A percentile compares a stretch with the other conserved stretches of the same genome.
Conservation (phyloP, 1,140 invertebrate species). For the Drosophila oshimai region DNA sequence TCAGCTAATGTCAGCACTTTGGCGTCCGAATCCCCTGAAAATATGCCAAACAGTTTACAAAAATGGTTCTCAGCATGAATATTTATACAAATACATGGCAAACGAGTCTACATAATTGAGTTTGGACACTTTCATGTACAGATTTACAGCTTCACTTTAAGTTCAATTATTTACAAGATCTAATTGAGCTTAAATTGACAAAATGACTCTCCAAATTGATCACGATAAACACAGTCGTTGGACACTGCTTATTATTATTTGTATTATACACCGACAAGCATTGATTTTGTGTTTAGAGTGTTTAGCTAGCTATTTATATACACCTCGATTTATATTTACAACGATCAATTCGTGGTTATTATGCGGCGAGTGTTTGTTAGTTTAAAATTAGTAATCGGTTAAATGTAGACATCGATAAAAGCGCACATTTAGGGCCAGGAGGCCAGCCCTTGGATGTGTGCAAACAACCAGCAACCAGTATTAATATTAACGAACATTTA, state of each 20-base stretch:
- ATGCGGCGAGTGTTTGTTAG: constrained; percentile 30
- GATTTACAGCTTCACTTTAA: constrained; percentile 8
- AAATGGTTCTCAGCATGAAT: not conserved
- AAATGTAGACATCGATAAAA: constrained; percentile 61
- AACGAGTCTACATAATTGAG: constrained; percentile 40
- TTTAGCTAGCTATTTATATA: constrained; percentile 44
- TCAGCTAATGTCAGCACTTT: constrained; percentile 96
- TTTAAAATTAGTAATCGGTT: constrained; percentile 35
- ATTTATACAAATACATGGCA: constrained; percentile 39
- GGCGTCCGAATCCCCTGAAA: constrained; percentile 95
- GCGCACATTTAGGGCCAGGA: constrained; percentile 49
- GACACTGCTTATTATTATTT: constrained; percentile 17
- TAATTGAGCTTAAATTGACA: not conserved
- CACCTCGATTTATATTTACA: constrained; percentile 33
- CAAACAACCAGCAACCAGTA: constrained; percentile 44
- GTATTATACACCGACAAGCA: constrained; percentile 70
- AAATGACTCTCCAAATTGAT: constrained; percentile 18
- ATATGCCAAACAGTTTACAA: constrained; percentile 32
- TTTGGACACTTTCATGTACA: constrained; percentile 2
- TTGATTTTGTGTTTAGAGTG: constrained; percentile 1
- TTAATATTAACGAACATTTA: constrained; percentile 59
- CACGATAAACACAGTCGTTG: constrained; percentile 8
- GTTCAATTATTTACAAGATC: not conserved
- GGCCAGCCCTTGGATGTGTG: not conserved
- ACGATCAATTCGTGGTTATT: constrained; percentile 42